phyloP scores from a whole-genome alignment of 1,140 invertebrate species.

The Eciton burchellii region DNA sequence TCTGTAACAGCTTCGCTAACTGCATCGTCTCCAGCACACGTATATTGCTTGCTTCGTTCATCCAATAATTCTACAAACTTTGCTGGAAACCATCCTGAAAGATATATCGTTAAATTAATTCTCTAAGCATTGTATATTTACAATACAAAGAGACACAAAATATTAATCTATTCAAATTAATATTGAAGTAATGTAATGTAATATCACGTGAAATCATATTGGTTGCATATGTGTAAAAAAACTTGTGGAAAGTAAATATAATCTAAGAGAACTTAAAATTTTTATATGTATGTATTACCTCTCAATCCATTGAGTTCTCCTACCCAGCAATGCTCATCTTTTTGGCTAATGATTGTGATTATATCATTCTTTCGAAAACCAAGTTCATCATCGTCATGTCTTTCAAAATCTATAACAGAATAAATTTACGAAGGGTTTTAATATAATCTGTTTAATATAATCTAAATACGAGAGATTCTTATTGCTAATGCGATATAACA shows the following conservation, averaged over 20 bases:
- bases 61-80: slow-evolving; percentile 99
- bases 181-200: too few relatives aligned
- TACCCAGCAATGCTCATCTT: slow-evolving; percentile 99
- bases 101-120: slow-evolving; percentile 14
- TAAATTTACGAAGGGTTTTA: slow-evolving; percentile 4
- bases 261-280: too few relatives aligned
- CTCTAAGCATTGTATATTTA: slow-evolving; percentile 9
- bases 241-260: too few relatives aligned
- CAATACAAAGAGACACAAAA: slow-evolving; percentile 11
- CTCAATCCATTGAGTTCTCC: slow-evolving; percentile 98
- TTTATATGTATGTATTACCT: slow-evolving; percentile 85
- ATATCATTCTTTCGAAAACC: slow-evolving; percentile 99
- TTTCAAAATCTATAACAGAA: slow-evolving; percentile 94
- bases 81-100: slow-evolving; percentile 98
- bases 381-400: slow-evolving; percentile 99
- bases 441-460: too few relatives aligned
- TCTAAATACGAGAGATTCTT: too few relatives aligned
- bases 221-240: too few relatives aligned
- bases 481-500: too few relatives aligned
- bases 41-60: slow-evolving; percentile 98
- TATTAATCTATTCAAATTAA: slow-evolving; percentile 8
- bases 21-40: slow-evolving; percentile 98
- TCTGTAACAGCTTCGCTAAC: slow-evolving; percentile 98
- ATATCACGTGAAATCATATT: too few relatives aligned
- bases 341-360: slow-evolving; percentile 98